Evolutionary conservation across 2,797 vertebrate species (phyloP).

Genomic region (Pseudochirops corinnae): DNA sequence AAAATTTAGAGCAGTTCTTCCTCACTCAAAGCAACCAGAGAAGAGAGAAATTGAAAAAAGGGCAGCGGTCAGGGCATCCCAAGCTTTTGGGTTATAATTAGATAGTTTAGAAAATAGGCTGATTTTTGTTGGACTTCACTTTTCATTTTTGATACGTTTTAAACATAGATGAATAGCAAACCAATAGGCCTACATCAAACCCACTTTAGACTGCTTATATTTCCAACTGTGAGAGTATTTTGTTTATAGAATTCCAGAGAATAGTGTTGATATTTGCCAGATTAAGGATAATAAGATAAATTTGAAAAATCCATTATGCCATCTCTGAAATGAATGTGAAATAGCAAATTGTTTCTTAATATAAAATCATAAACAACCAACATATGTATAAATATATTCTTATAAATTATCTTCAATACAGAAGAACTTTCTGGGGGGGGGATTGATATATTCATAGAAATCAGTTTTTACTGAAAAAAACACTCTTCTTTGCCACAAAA

Average conservation of each 20-base stretch:
- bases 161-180: neutral
- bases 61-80: neutral
- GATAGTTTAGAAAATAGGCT: neutral
- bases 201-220: neutral
- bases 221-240: conserved; percentile 53
- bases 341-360: conserved; percentile 72
- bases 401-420: conserved; percentile 54
- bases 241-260: conserved; percentile 58
- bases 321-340: conserved; percentile 56
- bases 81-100: neutral
- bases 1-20: neutral
- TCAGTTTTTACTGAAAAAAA: conserved; percentile 49
- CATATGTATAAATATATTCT: conserved; percentile 14
- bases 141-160: neutral
- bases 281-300: conserved; percentile 66
- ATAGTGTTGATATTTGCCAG: conserved; percentile 11
- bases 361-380: conserved; percentile 64
- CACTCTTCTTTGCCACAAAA: neutral
- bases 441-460: conserved; percentile 43
- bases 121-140: neutral
- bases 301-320: conserved; percentile 57
- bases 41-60: neutral
- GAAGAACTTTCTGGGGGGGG: conserved; percentile 24
- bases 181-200: neutral
- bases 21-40: neutral